These are phyloP conservation scores for Mola mola DNA, from an alignment of 2,113 vertebrate species.

Conservation along the genomic window DNA sequence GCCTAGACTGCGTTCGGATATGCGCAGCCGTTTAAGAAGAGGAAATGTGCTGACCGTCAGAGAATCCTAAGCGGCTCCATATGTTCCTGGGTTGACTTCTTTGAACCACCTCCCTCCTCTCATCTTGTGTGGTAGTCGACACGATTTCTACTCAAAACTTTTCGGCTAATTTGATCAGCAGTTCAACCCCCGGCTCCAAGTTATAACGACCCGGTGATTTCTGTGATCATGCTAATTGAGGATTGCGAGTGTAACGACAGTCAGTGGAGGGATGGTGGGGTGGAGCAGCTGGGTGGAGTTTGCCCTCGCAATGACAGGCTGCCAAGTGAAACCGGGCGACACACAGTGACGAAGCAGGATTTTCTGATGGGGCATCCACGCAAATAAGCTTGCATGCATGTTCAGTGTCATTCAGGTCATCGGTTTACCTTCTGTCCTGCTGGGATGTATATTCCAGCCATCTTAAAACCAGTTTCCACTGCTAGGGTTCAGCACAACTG, in stretches of 20 bases:
- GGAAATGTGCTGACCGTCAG: constrained; percentile 21
- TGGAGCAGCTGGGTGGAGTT: constrained; percentile 6
- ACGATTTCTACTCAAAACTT: constrained; percentile 5
- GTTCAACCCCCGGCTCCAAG: neutral
- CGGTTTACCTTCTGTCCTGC: too few species aligned
- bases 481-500: constrained; percentile 1
- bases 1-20: neutral
- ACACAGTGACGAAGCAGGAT: too few species aligned
- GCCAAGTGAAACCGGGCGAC: too few species aligned
- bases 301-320: constrained; percentile 1
- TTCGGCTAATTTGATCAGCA: constrained; percentile 25
- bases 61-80: constrained; percentile 24
- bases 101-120: constrained; percentile 1
- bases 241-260: constrained; percentile 37
- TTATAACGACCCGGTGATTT: constrained; percentile 32
- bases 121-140: constrained; percentile 30
- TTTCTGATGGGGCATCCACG: too few species aligned
- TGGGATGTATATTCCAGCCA: too few species aligned
- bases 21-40: neutral
- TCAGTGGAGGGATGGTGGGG: constrained; percentile 34
- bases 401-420: too few species aligned
- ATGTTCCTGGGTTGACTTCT: constrained; percentile 28
- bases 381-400: too few species aligned
- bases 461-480: constrained; percentile 20
- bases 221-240: constrained; percentile 27